Base-by-base conservation (phyloP, 2,797 vertebrate genomes). In the Lindbergichthys nudifrons region DNA sequence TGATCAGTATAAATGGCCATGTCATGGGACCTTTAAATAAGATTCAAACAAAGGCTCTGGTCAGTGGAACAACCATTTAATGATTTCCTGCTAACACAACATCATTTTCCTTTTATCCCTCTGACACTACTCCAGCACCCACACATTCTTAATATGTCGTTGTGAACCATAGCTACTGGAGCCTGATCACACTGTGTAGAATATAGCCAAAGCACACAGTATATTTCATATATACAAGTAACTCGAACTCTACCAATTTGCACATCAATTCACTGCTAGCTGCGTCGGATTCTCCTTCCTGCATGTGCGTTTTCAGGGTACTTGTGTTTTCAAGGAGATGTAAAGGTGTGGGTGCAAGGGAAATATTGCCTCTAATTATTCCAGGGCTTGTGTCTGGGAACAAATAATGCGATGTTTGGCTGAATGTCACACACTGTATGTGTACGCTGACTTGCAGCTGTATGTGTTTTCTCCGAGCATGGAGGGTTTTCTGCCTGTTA, bases 341-440 rank as follows among this genome's bases (percentile, higher is more conserved):
- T 39, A 42, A 30, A 50, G 18, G 53, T 60, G 62, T 57, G 64
- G 1, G 57, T 66, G 46, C 58, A 76, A 61, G 47, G 69, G 70
- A 87, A 84, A 72, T 68, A 75, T 70, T 79, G 69, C 19, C 54
- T 83, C 64, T 77, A 85, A 90, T 86, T 84, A 79, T 83, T 69
- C 73, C 66, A 53, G 21, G 30, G 52, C 54, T 70, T 18, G 32
- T 65, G 51, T 73, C 1, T 26, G 26, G 23, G 23, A 26, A 26
- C 4, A 73, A 74, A 81, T 72, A 66, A 72, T 75, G 88, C 77
- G 79, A 73, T 45, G 59, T 71, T 75, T 65, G 48, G 47, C 46
- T 79, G 73, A 85, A 68, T 45, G 65, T 59, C 77, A 68, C 70
- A 50, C 53, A 4, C 46, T n/a, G 59, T 23, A 61, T 66, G 66